phyloP scores from a whole-genome alignment of 2,888 invertebrate genomes.

The Cremastinae sp. region DNA sequence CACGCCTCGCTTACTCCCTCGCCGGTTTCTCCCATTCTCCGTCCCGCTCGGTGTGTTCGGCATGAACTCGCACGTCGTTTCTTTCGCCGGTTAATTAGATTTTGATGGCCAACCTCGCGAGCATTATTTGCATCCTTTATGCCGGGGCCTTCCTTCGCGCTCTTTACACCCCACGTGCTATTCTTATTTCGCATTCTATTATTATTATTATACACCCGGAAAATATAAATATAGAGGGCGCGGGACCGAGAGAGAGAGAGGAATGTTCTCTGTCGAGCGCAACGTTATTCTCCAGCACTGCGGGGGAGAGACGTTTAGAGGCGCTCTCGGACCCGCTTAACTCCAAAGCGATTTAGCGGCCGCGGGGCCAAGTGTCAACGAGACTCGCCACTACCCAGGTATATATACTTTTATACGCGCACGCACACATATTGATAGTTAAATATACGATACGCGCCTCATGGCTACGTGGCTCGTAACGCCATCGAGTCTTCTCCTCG shows the following conservation, averaged over 20 bases:
- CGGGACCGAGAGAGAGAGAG: too few species aligned
- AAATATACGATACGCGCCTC: conserved; percentile 23
- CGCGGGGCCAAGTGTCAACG: conserved; percentile 78
- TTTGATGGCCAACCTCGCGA: conserved; percentile 77
- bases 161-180: conserved; percentile 43
- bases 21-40: conserved; percentile 34
- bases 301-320: conserved; percentile 76
- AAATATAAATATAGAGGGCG: conserved; percentile 3
- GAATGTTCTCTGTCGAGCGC: conserved; percentile 52
- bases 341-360: conserved; percentile 77
- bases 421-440: conserved; percentile 35
- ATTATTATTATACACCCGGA: background rate
- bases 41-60: conserved; percentile 53
- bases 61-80: conserved; percentile 71
- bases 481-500: conserved; percentile 25
- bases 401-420: conserved; percentile 62
- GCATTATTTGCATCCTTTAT: conserved; percentile 78
- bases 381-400: conserved; percentile 71
- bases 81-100: conserved; percentile 79
- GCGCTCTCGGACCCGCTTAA: conserved; percentile 70
- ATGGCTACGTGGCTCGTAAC: conserved; percentile 42
- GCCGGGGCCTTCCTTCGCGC: conserved; percentile 54
- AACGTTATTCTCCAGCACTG: conserved; percentile 71
- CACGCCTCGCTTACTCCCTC: conserved; percentile 62
- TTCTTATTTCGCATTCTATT: conserved; percentile 43